Evolutionary conservation across 1,140 invertebrate species (phyloP), one percentile per base, ranked within the genome.

Genomic region (Lethocerus indicus): DNA sequence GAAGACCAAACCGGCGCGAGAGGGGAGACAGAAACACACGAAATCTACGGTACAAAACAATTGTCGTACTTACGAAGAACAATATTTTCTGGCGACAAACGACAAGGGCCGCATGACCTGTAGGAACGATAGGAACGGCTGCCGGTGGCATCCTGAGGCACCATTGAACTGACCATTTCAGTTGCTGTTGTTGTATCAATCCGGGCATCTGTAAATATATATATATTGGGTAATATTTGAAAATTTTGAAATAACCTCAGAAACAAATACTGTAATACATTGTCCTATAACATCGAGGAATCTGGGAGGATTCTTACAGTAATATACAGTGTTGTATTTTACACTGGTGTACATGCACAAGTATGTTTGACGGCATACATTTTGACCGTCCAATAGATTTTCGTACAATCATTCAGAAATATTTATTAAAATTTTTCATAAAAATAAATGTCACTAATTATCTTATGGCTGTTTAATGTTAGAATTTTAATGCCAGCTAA

Each of bases 61-160:
- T n/a, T n/a, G n/a, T n/a, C n/a, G 37, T 53, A 76, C 79, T 78
- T 67, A 89, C 82, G 60, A 89, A 93, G 65, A 94, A 89, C 13
- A 93, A 69, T 52, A 93, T 84, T 67, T 90, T 91, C 59, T 78
- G 81, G 52, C 81, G 77, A 47, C 80, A 81, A 52, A 87, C 76
- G 14, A 91, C 69, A 52, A 93, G 79, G 14, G 83, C 84, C 13
- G 87, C 76, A 64, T 81, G 82, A 13, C 88, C 89, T 43, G 78
- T 79, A 2, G 87, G 86, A 40, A 88, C 82, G 52, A 92, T 82
- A 24, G 80, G 82, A 40, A 79, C 71, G 0, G 82, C 81, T 29
- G 85, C 81, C 16, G 89, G 89, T 44, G 91, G 88, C 54, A 91
- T 84, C 25, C 89, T 78, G 55, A 95, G 68, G 63, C 88, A 89